Evolutionary conservation across 2,113 vertebrate species (phyloP).

Genomic region (Arvicanthis niloticus): DNA sequence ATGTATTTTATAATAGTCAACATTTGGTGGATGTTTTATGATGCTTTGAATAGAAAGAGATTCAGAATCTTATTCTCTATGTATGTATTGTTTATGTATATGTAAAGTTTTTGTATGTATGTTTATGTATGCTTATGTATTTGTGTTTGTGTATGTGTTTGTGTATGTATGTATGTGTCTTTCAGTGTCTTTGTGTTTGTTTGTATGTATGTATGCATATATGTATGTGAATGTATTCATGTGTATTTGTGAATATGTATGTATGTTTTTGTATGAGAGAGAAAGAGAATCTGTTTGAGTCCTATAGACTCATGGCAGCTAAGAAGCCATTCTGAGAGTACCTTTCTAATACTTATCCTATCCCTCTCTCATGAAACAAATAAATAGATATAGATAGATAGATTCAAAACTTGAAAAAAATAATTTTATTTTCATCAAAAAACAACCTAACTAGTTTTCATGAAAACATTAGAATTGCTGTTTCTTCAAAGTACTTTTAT

Average conservation of each 20-base stretch:
- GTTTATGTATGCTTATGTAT: background rate
- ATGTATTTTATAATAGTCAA: background rate
- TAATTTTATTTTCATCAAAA: background rate
- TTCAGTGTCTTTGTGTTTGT: background rate
- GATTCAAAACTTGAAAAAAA: background rate
- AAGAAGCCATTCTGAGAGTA: background rate
- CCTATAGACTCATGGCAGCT: background rate
- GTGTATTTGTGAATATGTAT: background rate
- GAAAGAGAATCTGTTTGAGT: background rate
- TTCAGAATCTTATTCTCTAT: background rate
- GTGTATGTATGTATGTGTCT: background rate
- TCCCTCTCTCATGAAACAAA: too few species aligned
- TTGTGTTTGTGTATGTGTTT: too few species aligned
- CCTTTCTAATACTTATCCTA: background rate
- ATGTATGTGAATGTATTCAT: background rate
- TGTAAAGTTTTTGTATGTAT: background rate
- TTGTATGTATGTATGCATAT: background rate
- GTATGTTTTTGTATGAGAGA: background rate
- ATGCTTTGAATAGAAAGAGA: background rate
- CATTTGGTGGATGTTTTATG: background rate
- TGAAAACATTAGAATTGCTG: background rate
- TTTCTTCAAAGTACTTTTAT: background rate
- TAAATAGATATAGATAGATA: background rate
- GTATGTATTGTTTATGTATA: background rate
- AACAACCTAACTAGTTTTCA: background rate